Evolutionary conservation across 1,140 invertebrate species (phyloP), one percentile per base, ranked within the genome.

Genomic region (Anastrepha obliqua): DNA sequence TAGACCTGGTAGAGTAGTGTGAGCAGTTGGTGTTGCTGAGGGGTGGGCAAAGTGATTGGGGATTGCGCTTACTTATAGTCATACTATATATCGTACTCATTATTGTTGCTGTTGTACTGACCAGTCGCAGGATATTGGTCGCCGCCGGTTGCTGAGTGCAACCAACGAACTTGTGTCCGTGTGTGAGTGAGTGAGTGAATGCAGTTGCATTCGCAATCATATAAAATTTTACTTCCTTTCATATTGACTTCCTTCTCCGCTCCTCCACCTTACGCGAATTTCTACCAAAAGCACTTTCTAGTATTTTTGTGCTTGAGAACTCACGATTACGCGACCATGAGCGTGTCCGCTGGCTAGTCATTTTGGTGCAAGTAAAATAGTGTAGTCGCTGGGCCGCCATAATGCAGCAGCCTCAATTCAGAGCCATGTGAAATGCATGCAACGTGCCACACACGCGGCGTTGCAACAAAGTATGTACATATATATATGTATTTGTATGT

Each of bases 221-320:
- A 81, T 81, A 81, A 51, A 81, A 20, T 20, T 81, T 81, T 81
- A 81, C 74, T 81, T 81, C 74, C 74, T 81, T 81, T 81, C 74
- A 47, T 55, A 81, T 81, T 81, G 44, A 17, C 51, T 29, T 55
- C n/a, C 44, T 51, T 55, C 17, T 6, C n/a, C 29, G n/a, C n/a
- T 7, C 9, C 17, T 74, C 70, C 1, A 17, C 7, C 47, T 11
- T 20, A 1, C 47, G 47, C 74, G 17, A 55, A 17, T 74, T n/a
- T 55, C 74, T 42, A 81, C 55, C 15, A 20, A 81, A 55, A 81
- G n/a, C 47, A 81, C 74, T 55, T 20, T 55, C n/a, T 55, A 55
- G 51, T 62, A 55, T 74, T 44, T 15, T 47, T 20, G 74, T 9
- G 47, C 11, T 8, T 39, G 64, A 29, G 15, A 62, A 5, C n/a